Evolutionary conservation across 2,113 vertebrate genomes (phyloP), one percentile per base, ranked within the genome.

Genomic region (Triplophysa dalaica): DNA sequence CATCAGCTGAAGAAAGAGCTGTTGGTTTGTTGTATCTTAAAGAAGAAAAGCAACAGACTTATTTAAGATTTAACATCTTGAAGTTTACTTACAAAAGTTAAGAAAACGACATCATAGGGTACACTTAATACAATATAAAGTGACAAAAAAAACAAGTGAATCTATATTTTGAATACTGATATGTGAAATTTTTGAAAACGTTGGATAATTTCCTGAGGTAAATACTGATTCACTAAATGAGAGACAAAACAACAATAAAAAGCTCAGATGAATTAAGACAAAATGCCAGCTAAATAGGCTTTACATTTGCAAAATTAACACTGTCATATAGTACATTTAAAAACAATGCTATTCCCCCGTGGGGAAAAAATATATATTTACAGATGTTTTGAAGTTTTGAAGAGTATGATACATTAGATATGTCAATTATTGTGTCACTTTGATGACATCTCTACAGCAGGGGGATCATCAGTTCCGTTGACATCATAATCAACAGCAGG

Each of bases 401-500:
- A 38, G 67, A 70, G 16, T 52, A 75, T 81, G 85, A 79, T 77
- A 69, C 61, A 82, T 67, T 75, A 69, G 61, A 60, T 62, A 62
- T 10, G 16, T 1, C 8, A 10, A 33, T 14, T 4, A 8, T 16
- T 6, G 2, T 4, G 4, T 90, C 91, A 92, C 82, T 94, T 94
- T n/a, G 91, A 86, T 0, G 84, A 62, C 93, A 94, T 92, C 70
- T 94, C 93, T 33, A 94, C 87, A 4, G 83, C 86, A 4, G 88
- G 82, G 0, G 72, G 0, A 6, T 90, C 89, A 0, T 92, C 91
- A 38, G 85, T 84, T 48, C 91, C 89, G 12, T 92, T 94, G 6
- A 94, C 86, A 0, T 92, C 91, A 10, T 93, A 93, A 80, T 98
- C 96, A 12, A 94, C 94, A 60, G 90, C 92, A 12, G 96, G 95